Conservation (phyloP, 64 coral and sea anemone genomes). For the Actinia tenebrosa region DNA sequence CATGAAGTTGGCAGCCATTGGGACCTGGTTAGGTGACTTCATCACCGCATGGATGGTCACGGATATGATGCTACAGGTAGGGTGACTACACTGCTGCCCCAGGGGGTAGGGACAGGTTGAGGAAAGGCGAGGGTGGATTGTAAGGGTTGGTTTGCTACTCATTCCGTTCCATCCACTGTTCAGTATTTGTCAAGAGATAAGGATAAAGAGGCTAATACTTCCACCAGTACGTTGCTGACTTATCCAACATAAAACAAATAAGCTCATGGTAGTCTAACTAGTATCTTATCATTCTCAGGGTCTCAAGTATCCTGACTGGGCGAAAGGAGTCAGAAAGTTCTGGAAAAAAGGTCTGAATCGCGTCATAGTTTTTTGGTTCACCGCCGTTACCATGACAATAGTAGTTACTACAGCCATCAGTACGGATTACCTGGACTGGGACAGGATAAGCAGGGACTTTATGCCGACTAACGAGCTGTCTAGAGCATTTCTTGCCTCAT, state of each 20-base stretch:
- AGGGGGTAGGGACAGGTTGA: not conserved
- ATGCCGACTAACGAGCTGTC: slow-evolving; percentile 70
- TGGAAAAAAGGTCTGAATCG: slow-evolving; percentile 70
- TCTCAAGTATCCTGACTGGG: slow-evolving; percentile 72
- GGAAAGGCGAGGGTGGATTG: not conserved
- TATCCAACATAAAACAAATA: too few species aligned
- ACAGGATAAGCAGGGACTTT: slow-evolving; percentile 72
- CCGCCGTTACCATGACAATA: slow-evolving; percentile 66
- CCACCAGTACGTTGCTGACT: too few species aligned
- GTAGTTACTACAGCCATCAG: slow-evolving; percentile 59
- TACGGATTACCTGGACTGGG: slow-evolving; percentile 85
- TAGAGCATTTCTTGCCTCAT: slow-evolving; percentile 65
- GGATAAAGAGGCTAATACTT: too few species aligned
- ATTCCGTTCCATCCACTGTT: too few species aligned
- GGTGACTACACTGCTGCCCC: not conserved
- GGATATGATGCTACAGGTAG: slow-evolving; percentile 92
- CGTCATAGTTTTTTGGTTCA: slow-evolving; percentile 67
- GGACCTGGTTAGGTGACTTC: slow-evolving; percentile 79
- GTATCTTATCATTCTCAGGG: slow-evolving; percentile 18
- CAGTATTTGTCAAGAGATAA: too few species aligned
- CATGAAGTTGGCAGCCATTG: slow-evolving; percentile 77
- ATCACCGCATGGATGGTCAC: slow-evolving; percentile 94
- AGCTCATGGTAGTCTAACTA: too few species aligned
- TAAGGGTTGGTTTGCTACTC: not conserved
- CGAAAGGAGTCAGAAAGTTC: slow-evolving; percentile 53